Evolutionary conservation across 2,113 vertebrate species (phyloP), one percentile per base, ranked within the genome.

Genomic region (Dinomys branickii): DNA sequence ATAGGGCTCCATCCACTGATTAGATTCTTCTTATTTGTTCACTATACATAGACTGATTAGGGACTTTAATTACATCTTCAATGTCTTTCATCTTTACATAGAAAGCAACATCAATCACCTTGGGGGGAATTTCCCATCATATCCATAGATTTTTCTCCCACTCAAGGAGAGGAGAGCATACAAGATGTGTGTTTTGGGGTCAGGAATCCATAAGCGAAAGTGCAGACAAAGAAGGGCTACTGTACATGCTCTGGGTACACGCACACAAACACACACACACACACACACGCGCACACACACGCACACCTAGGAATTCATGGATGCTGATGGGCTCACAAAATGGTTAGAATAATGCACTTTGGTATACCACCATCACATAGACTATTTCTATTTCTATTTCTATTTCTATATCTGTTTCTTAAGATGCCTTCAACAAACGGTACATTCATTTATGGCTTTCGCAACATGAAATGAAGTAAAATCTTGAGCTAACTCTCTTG

Each of bases 11-110:
- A 3, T 75, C 52, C 17, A 3, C 69, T 56, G 65, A 89, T 50
- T 80, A 35, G 35, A 90, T 73, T 67, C 35, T 82, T 52, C 26
- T 16, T 96, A 73, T 91, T 88, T 24, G 65, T 59, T 87, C 61
- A 93, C 28, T 86, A 11, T 52, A 89, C 28, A 7, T 67, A 84
- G 90, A 65, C 13, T 94, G 52, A 67, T 75, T 87, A 94, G 9
- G 59, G 14, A 67, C 11, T 19, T 78, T 65, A 54, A 91, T 65
- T 56, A 41, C 26, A 58, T 82, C 65, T 75, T 78, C 35, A 56
- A 52, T 81, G 54, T 20, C 7, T 35, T 88, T 61, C 47, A 11
- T 30, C 38, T 71, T 58, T 94, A 7, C n/a, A 71, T 59, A 78
- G 71, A 80, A 87, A 13, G 69, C 11, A 82, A 26, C 7, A 50